Evolutionary conservation across 2,113 vertebrate species (phyloP).

Genomic region (Varanus komodoensis): DNA sequence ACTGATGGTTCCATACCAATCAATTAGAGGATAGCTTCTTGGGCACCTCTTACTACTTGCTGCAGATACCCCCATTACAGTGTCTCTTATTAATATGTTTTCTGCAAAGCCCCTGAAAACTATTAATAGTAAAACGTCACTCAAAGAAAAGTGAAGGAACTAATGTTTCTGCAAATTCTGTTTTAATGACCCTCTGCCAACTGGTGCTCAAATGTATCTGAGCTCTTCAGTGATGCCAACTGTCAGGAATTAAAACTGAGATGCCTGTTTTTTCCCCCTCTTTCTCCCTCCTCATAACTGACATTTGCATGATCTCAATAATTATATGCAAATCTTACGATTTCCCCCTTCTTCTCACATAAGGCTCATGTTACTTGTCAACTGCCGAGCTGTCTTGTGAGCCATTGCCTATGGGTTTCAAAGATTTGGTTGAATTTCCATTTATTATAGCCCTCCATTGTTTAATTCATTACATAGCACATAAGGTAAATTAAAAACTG

Average conservation of each 20-base stretch:
- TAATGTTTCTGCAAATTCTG: conserved; percentile 91
- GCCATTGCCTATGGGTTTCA: conserved; percentile 83
- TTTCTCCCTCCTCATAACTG: conserved; percentile 82
- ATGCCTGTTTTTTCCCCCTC: conserved; percentile 81
- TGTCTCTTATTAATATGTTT: conserved; percentile 89
- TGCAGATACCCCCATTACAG: conserved; percentile 82
- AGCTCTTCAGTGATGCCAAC: conserved; percentile 88
- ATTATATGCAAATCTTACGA: conserved; percentile 90
- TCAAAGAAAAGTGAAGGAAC: conserved; percentile 89
- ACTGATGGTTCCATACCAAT: conserved; percentile 82
- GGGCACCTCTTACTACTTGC: conserved; percentile 77
- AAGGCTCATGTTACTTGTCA: conserved; percentile 90
- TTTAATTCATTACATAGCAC: conserved; percentile 84
- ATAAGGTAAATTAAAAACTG: conserved; percentile 84
- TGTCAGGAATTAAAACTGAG: conserved; percentile 90
- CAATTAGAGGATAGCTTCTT: conserved; percentile 82
- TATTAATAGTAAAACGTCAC: conserved; percentile 91
- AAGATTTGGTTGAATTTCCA: conserved; percentile 88
- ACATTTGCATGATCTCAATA: conserved; percentile 92
- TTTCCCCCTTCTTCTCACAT: conserved; percentile 88
- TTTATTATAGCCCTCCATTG: conserved; percentile 85
- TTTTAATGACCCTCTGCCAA: conserved; percentile 91
- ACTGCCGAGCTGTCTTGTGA: conserved; percentile 87
- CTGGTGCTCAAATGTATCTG: conserved; percentile 88
- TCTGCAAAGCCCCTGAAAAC: conserved; percentile 88